phyloP scores from a whole-genome alignment of 2,888 invertebrate species.

The Andrena trimmerana region DNA sequence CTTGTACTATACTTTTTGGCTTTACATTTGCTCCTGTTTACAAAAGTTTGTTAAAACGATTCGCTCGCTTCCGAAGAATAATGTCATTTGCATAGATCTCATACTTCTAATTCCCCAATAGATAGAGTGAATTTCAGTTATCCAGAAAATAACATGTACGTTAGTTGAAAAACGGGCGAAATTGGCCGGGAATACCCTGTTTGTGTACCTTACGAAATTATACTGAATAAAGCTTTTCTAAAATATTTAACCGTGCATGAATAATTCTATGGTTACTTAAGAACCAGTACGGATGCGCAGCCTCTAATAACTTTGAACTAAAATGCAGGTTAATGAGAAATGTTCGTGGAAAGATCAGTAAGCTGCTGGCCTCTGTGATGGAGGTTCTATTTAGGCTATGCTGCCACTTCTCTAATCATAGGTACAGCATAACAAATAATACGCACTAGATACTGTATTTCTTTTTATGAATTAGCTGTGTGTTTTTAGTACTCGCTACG shows the following conservation, averaged over 20 bases:
- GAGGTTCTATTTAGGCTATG: constrained; percentile 90
- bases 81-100: too few relatives aligned
- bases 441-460: constrained; percentile 71
- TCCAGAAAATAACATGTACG: not conserved
- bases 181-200: not conserved
- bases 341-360: constrained; percentile 89
- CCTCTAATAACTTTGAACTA: constrained; percentile 81
- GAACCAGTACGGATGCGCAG: constrained; percentile 61
- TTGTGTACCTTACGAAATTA: constrained; percentile 24
- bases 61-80: not conserved
- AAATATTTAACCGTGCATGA: constrained; percentile 70
- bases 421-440: constrained; percentile 86
- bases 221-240: constrained; percentile 54
- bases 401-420: constrained; percentile 89
- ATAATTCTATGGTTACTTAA: constrained; percentile 67
- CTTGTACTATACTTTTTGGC: not conserved
- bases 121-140: not conserved
- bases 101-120: not conserved
- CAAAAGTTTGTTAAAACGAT: constrained; percentile 8
- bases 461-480: constrained; percentile 46
- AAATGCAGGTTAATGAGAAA: constrained; percentile 88
- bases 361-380: constrained; percentile 90
- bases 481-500: constrained; percentile 68
- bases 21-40: constrained; percentile 13
- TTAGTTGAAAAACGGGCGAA: constrained; percentile 16